Evolutionary conservation across 1,140 invertebrate genomes (phyloP).

Genomic region (Paramacrobiotus metropolitanus): DNA sequence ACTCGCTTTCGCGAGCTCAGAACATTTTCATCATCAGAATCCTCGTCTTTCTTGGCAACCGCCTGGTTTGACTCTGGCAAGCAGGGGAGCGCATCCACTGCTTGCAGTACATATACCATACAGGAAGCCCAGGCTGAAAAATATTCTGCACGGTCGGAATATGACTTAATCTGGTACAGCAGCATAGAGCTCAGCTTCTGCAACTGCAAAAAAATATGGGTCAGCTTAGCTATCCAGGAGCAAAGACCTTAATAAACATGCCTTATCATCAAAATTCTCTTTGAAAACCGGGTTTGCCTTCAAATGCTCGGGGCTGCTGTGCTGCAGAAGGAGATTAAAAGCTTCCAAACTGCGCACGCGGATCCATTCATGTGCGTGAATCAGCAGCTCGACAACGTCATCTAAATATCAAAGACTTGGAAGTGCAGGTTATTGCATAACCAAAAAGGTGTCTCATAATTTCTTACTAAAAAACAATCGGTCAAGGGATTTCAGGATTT

Average conservation of each 20-base stretch:
- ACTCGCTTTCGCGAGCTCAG: constrained; percentile 11
- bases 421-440: no score
- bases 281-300: not conserved
- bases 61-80: not conserved
- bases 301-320: not conserved
- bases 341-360: not conserved
- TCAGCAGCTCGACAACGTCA: not conserved
- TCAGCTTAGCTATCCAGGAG: not conserved
- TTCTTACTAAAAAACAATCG: no score
- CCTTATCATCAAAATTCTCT: not conserved
- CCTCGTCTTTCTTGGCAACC: not conserved
- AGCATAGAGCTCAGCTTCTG: not conserved
- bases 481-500: no score
- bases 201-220: not conserved
- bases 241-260: not conserved
- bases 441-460: not conserved
- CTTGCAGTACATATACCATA: not conserved
- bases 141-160: not conserved
- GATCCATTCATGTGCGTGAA: constrained; percentile 2
- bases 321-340: not conserved
- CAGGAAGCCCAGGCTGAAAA: not conserved
- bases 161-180: not conserved
- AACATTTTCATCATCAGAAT: not conserved
- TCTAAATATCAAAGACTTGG: not conserved
- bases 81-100: no score